Evolutionary conservation across 2,888 invertebrate genomes (phyloP), one percentile per base, ranked within the genome.

Genomic region (Drosophila yooni): DNA sequence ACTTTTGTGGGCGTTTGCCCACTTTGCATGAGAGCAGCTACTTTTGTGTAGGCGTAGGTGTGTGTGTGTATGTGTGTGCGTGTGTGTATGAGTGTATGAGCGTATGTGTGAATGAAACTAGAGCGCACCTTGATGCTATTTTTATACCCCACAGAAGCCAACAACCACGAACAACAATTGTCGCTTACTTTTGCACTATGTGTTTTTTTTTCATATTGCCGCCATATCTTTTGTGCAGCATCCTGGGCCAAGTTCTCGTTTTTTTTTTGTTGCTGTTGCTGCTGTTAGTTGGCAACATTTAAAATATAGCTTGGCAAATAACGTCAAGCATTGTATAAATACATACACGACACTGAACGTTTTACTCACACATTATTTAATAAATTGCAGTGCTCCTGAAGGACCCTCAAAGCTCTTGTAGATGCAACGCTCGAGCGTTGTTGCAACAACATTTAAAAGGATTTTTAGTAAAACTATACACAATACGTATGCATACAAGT

Each of bases 101-200:
- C 36, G 56, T 59, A 15, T 63, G 62, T 62, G 38, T 82, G 72
- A 67, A 74, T 72, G 61, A 83, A 89, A 86, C 68, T 89, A 87
- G 85, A 85, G 84, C 85, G 75, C 79, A 90, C 85, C 85, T 85
- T 85, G 89, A 71, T 87, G 84, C 88, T 85, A 85, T 85, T 89
- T 90, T 83, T 85, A 90, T 77, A 87, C 57, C 67, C 57, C 70
- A 60, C 56, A 83, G 65, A 87, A 63, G 57, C 21, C 36, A 78
- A 67, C 61, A 63, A 54, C 54, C 61, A 59, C 78, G 66, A 63
- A 58, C 48, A 75, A 71, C 79, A 90, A 81, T 76, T 75, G 88
- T 72, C 85, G 91, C 79, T 83, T 81, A 87, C 84, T 81, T 83
- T 73, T 67, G 63, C 74, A 60, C 67, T 71, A 83, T 87, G 88